Evolutionary conservation across 2,888 invertebrate genomes (phyloP).

Genomic region (Tigriopus californicus): DNA sequence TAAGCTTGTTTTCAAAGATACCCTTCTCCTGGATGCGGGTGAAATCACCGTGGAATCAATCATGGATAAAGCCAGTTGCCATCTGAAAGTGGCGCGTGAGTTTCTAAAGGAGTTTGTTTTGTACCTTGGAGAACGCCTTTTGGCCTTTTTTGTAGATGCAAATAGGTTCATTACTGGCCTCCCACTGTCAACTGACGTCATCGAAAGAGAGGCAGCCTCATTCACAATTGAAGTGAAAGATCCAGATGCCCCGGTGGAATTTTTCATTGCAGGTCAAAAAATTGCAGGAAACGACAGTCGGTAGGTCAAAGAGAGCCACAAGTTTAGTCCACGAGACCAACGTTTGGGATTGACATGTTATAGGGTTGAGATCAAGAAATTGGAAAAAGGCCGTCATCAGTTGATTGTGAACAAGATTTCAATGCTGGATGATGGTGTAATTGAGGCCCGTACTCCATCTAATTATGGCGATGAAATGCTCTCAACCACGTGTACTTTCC

Average conservation of each 20-base stretch:
- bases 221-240: conserved; percentile 85
- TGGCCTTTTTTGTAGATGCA: conserved; percentile 59
- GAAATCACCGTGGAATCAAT: conserved; percentile 81
- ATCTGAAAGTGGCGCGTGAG: conserved; percentile 74
- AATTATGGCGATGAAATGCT: conserved; percentile 8
- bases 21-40: conserved; percentile 86
- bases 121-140: too few species aligned
- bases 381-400: conserved; percentile 84
- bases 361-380: conserved; percentile 53
- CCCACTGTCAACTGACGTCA: conserved; percentile 72
- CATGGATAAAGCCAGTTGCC: conserved; percentile 81
- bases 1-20: conserved; percentile 78
- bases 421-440: conserved; percentile 42
- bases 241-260: conserved; percentile 81
- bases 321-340: neutral
- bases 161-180: conserved; percentile 90
- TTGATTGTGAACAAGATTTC: conserved; percentile 68
- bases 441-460: conserved; percentile 8
- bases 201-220: conserved; percentile 78
- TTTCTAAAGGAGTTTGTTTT: too few species aligned
- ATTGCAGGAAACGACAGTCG: conserved; percentile 50
- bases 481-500: conserved; percentile 23
- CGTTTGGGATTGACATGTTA: too few species aligned
- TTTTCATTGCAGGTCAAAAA: conserved; percentile 81
- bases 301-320: neutral